These are phyloP conservation scores for Lasioglossum leucozonium DNA, from an alignment of 2,888 invertebrate genomes.

Conservation along the genomic window DNA sequence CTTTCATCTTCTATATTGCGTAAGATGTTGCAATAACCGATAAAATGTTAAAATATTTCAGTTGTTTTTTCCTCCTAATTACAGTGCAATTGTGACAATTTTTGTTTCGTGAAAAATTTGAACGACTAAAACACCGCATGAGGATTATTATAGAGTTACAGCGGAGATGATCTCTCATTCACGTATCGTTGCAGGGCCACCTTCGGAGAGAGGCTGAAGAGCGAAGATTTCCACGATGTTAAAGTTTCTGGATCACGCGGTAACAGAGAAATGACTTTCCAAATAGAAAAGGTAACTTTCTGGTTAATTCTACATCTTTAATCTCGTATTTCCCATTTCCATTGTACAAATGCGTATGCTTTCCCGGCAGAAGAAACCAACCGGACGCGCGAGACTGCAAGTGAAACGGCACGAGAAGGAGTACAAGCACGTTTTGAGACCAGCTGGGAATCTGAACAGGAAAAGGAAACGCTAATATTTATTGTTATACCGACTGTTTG, in stretches of 20 bases:
- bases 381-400: slow-evolving; percentile 72
- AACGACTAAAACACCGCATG: too few species aligned
- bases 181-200: slow-evolving; percentile 85
- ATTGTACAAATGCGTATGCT: slow-evolving; percentile 36
- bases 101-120: too few species aligned
- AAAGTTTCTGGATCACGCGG: slow-evolving; percentile 88
- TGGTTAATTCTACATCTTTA: background rate
- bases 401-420: slow-evolving; percentile 89
- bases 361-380: slow-evolving; percentile 64
- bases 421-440: slow-evolving; percentile 88
- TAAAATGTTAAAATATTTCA: too few species aligned
- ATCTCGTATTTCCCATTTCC: background rate
- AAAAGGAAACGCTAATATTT: slow-evolving; percentile 77
- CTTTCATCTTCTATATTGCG: too few species aligned
- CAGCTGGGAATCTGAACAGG: slow-evolving; percentile 84
- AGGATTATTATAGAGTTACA: background rate
- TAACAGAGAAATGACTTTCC: slow-evolving; percentile 93
- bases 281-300: slow-evolving; percentile 86
- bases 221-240: slow-evolving; percentile 86
- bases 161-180: background rate
- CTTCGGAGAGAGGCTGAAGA: slow-evolving; percentile 90
- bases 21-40: too few species aligned
- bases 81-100: too few species aligned
- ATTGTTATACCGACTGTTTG: slow-evolving; percentile 43
- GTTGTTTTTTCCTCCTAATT: too few species aligned